Base-by-base conservation (phyloP, 2,888 invertebrate genomes). In the Atherix ibis region DNA sequence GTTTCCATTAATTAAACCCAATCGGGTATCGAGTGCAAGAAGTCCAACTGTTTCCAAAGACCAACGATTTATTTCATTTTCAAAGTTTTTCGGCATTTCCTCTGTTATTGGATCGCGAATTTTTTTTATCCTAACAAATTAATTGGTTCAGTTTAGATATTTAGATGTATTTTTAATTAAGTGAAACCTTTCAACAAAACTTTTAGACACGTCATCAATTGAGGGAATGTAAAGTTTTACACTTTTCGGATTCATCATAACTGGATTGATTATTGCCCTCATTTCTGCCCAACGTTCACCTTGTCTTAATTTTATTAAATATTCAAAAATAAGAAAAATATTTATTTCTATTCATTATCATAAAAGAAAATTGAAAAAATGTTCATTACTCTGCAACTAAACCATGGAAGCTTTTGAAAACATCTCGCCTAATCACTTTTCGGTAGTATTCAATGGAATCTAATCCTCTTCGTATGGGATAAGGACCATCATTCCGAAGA, bases 241-340 rank as follows among this genome's bases (percentile, higher is more conserved):
- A 39, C 66, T 53, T 42, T 71, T 69, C 0, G 76, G 73, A 46
- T 73, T 68, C 52, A 80, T 54, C 53, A 80, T 58, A 19, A 73
- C 65, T 33, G 73, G 73, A 52, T 78, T 77, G 0, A 76, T 73
- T 38, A 70, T 71, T 1, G 70, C 67, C n/a, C 79, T 64, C 42
- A 78, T 66, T 32, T 69, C 63, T 26, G 70, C 66, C 80, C 80
- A 80, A 42, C 70, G 63, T 10, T 68, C 63, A 1, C 75, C 78
- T 54, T 75, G 70, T 4, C 69, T 30, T 24, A 9, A 28, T n/a
- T n/a, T n/a, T n/a, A n/a, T n/a, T n/a, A n/a, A n/a, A n/a, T n/a
- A n/a, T n/a, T n/a, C n/a, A n/a, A n/a, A n/a, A n/a, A n/a, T n/a
- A n/a, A n/a, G n/a, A n/a, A n/a, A n/a, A n/a, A n/a, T n/a, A n/a